These are phyloP conservation scores for Raja brachyura DNA, from an alignment of 2,113 vertebrate species.

Conservation along the genomic window DNA sequence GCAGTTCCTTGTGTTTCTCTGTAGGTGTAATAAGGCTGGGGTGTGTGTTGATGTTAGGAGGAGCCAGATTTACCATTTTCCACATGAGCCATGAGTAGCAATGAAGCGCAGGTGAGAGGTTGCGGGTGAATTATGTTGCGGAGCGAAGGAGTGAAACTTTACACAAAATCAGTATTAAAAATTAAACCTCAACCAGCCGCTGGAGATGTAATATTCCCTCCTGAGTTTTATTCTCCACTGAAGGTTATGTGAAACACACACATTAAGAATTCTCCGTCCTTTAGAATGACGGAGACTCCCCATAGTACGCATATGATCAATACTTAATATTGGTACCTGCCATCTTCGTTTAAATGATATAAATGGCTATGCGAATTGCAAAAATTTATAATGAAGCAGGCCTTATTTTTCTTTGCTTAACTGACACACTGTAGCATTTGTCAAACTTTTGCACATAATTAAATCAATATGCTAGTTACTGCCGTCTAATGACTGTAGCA, in stretches of 20 bases:
- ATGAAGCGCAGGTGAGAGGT: neutral
- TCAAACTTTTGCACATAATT: conserved; percentile 35
- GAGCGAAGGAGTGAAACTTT: neutral
- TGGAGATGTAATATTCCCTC: neutral
- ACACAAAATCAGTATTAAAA: neutral
- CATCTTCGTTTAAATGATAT: conserved; percentile 34
- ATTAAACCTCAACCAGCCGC: neutral
- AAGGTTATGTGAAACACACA: conserved; percentile 15
- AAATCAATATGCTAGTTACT: conserved; percentile 39
- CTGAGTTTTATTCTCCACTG: neutral
- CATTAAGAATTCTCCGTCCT: conserved; percentile 15
- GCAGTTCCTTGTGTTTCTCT: too few species aligned
- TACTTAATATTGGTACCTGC: conserved; percentile 38
- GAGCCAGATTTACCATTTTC: neutral
- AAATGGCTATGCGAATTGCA: conserved; percentile 33
- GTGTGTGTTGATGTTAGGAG: neutral
- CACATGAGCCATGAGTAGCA: neutral
- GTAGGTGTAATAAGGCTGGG: neutral
- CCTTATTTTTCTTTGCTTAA: conserved; percentile 38
- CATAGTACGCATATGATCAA: conserved; percentile 9
- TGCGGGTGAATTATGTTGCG: neutral
- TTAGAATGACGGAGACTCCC: conserved; percentile 33
- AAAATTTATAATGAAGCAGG: conserved; percentile 34
- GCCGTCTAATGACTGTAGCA: conserved; percentile 27
- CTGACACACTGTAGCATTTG: conserved; percentile 36